These are phyloP conservation scores for Eira barbara DNA, from an alignment of 2,113 vertebrate genomes.

Conservation along the genomic window DNA sequence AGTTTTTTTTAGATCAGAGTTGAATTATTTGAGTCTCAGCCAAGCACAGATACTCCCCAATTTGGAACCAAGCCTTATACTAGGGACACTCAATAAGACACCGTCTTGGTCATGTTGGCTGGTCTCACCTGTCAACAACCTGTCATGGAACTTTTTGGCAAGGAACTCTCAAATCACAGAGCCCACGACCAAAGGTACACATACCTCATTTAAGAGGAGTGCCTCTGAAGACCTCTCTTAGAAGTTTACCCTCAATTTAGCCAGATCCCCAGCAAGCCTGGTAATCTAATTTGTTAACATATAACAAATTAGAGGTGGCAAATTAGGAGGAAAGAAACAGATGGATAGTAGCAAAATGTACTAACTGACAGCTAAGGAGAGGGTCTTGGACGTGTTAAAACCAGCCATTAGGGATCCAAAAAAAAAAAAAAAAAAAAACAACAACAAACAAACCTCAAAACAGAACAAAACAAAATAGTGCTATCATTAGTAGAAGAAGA, in stretches of 20 bases:
- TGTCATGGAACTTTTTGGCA: neutral
- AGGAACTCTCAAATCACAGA: neutral
- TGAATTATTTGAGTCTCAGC: neutral
- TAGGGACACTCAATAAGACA: neutral
- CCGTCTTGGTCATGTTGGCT: neutral
- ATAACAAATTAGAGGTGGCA: neutral
- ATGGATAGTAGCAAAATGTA: neutral
- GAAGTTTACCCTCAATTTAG: neutral
- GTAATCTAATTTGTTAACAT: neutral
- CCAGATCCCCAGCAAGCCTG: neutral
- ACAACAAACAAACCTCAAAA: neutral
- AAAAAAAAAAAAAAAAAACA: neutral
- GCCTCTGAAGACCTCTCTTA: neutral
- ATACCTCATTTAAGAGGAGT: neutral
- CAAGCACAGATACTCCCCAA: neutral
- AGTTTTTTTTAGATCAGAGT: neutral
- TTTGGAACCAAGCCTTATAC: neutral
- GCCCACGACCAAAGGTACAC: neutral
- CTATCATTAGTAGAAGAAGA: neutral
- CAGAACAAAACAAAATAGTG: no score
- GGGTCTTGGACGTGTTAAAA: neutral
- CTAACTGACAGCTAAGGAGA: neutral
- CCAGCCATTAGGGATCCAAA: no score
- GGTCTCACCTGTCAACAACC: neutral
- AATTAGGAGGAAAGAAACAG: neutral